A percentile compares a stretch with the other conserved stretches of the same genome.
Conservation (phyloP, 2,888 invertebrate species). For the Folsomia manolachei region DNA sequence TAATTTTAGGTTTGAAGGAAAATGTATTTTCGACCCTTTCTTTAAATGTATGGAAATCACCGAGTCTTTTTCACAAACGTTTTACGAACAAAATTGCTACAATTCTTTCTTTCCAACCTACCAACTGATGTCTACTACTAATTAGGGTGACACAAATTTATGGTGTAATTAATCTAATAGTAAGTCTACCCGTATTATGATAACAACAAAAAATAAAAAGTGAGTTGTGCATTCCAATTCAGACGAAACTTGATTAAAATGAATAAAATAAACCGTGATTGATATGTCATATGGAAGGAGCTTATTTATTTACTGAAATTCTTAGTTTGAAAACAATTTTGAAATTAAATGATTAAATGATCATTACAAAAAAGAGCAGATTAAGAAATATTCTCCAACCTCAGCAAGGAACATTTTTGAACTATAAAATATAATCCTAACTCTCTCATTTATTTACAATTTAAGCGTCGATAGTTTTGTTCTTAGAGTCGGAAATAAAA, state of each 20-base stretch:
- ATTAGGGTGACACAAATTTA: not conserved
- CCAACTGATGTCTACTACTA: not conserved
- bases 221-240: conserved; percentile 30
- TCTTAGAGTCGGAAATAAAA: conserved; percentile 56
- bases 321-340: not conserved
- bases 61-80: no score
- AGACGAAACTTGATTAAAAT: conserved; percentile 17
- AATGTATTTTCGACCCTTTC: no score
- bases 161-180: not conserved
- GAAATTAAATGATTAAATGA: not conserved
- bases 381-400: no score
- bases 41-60: no score
- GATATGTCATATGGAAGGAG: not conserved
- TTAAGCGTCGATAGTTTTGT: no score
- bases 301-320: not conserved
- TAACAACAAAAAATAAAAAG: conserved; percentile 17
- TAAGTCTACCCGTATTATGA: not conserved
- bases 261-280: conserved; percentile 11
- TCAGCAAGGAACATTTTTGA: no score
- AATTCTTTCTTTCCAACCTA: not conserved
- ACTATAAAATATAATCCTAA: no score
- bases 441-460: no score
- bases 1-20: no score
- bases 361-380: no score
- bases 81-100: not conserved